These are phyloP conservation scores for Tylochromis polylepis DNA, from an alignment of 2,113 vertebrate genomes.

Conservation along the genomic window DNA sequence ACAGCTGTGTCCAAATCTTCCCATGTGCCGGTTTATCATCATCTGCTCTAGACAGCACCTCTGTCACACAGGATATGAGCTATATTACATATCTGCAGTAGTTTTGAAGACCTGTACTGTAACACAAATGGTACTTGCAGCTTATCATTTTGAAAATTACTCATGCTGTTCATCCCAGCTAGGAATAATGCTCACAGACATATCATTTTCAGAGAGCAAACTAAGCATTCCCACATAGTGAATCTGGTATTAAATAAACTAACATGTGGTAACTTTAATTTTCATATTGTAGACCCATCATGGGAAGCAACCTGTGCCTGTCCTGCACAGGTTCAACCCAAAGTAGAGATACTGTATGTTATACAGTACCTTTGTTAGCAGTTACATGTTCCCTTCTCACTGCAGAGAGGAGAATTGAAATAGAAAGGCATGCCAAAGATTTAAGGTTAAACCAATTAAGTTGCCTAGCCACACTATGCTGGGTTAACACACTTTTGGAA, in stretches of 20 bases:
- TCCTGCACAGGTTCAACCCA: neutral
- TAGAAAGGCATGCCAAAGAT: constrained; percentile 42
- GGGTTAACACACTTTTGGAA: constrained; percentile 32
- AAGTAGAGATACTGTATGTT: neutral
- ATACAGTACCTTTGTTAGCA: neutral
- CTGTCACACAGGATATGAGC: neutral
- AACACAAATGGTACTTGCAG: neutral
- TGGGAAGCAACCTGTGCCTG: neutral
- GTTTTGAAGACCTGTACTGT: neutral
- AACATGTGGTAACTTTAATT: neutral
- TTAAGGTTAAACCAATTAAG: constrained; percentile 67
- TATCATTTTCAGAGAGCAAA: neutral
- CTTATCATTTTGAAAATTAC: neutral
- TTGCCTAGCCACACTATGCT: constrained; percentile 38
- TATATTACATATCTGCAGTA: neutral
- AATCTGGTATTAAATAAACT: neutral
- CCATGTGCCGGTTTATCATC: neutral
- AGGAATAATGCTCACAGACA: neutral
- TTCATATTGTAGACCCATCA: neutral
- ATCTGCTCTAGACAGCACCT: neutral
- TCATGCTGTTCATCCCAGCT: neutral
- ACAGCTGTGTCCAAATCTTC: neutral
- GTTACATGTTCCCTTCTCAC: neutral
- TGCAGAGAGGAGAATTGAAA: constrained; percentile 19
- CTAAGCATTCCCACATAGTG: neutral